A percentile compares a stretch with the other conserved stretches of the same genome.
Conservation (phyloP, 2,797 vertebrate species). For the Coilia nasus region DNA sequence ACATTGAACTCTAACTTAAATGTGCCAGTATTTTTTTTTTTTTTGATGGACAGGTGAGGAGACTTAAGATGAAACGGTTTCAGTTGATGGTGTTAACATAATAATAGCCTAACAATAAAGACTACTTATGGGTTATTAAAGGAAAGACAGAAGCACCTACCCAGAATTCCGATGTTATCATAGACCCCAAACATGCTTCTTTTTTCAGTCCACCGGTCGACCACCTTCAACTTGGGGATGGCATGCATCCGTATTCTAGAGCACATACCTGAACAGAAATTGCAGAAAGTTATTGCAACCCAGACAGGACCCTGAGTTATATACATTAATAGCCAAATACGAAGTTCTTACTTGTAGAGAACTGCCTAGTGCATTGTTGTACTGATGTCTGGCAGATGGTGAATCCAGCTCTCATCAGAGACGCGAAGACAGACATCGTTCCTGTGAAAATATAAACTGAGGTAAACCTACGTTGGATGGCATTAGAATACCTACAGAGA, state of each 20-base stretch:
- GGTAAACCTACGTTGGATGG: not conserved
- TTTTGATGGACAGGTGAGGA: too few relatives aligned
- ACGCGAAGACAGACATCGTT: constrained; percentile 66
- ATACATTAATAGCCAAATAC: not conserved
- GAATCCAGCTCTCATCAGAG: constrained; percentile 59
- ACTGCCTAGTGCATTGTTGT: constrained; percentile 53
- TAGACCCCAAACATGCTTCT: constrained; percentile 89
- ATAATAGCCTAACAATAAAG: not conserved
- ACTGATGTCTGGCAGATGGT: constrained; percentile 63
- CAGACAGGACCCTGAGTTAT: not conserved
- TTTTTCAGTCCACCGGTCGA: constrained; percentile 92
- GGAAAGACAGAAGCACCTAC: constrained; percentile 62
- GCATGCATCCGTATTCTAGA: constrained; percentile 71
- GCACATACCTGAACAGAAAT: constrained; percentile 62
- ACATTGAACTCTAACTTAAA: too few relatives aligned
- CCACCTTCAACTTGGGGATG: constrained; percentile 73
- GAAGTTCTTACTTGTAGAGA: constrained; percentile 66
- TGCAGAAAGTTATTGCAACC: not conserved
- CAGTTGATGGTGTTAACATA: not conserved
- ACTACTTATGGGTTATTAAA: not conserved
- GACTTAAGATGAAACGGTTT: too few relatives aligned
- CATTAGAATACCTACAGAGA: constrained; percentile 24
- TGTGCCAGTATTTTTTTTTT: too few relatives aligned
- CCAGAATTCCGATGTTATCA: constrained; percentile 92
- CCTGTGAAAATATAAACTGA: constrained; percentile 15